Conservation (phyloP, 2,113 vertebrate genomes). For the Corythaeola cristata region DNA sequence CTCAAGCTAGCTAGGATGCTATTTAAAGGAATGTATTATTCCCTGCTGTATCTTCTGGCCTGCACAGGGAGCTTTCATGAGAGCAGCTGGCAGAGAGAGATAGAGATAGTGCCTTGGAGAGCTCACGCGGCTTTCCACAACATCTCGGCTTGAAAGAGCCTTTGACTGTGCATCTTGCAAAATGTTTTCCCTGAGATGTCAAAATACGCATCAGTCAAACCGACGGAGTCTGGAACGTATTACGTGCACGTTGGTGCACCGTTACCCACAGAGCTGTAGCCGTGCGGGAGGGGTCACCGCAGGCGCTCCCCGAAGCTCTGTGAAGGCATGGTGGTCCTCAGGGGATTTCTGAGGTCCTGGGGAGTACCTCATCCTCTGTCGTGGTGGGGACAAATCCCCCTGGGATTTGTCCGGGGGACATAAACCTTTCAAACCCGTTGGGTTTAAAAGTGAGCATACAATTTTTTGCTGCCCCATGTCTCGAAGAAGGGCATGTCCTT, state of each 20-base stretch:
- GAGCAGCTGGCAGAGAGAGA: conserved; percentile 11
- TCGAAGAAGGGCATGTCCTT: neutral
- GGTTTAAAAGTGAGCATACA: neutral
- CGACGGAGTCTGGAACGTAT: conserved; percentile 14
- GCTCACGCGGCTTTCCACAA: neutral
- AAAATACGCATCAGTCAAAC: conserved; percentile 11
- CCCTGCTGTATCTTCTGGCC: conserved; percentile 38
- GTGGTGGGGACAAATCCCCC: neutral
- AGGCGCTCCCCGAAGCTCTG: neutral
- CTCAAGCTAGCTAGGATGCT: neutral
- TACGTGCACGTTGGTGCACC: accelerated
- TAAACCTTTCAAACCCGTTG: neutral
- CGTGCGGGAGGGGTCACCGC: neutral
- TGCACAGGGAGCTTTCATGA: conserved; percentile 26
- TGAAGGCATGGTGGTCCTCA: accelerated
- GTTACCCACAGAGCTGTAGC: neutral
- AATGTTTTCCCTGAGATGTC: conserved; percentile 51
- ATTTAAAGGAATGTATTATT: conserved; percentile 45
- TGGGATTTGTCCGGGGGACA: neutral
- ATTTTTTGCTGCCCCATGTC: neutral
- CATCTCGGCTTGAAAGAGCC: neutral
- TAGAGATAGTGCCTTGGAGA: conserved; percentile 17
- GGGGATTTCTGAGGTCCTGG: neutral
- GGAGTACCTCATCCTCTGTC: neutral
- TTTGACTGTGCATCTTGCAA: conserved; percentile 41